Percentiles rank a stretch among this genome's conserved stretches.
phyloP scores from a whole-genome alignment of 2,888 invertebrate genomes.

The Thera britannica region DNA sequence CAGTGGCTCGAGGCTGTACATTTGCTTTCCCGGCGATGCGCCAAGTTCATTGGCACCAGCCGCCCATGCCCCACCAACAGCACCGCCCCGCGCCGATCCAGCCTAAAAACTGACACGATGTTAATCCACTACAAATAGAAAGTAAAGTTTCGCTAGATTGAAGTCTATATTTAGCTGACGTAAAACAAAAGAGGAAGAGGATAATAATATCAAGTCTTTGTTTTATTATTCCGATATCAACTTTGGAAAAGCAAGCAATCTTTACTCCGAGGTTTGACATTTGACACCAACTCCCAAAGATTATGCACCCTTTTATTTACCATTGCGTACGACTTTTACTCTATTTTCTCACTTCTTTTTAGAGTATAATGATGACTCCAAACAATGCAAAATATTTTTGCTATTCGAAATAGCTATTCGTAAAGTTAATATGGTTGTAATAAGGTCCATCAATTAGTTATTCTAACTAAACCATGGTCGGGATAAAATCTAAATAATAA shows the following conservation, averaged over 20 bases:
- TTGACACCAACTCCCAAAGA: neutral
- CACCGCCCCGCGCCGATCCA: constrained; percentile 42
- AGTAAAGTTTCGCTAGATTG: constrained; percentile 68
- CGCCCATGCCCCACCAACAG: constrained; percentile 43
- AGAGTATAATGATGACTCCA: no score
- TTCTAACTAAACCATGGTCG: no score
- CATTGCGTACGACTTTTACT: no score
- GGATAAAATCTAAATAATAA: no score
- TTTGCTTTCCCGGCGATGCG: constrained; percentile 74
- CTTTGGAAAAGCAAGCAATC: neutral
- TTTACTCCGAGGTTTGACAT: neutral
- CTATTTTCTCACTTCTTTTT: no score
- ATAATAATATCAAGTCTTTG: neutral
- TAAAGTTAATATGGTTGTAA: neutral
- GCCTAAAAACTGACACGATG: constrained; percentile 72
- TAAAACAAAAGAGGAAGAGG: neutral
- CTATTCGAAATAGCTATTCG: no score
- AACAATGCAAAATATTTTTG: no score
- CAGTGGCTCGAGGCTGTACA: constrained; percentile 66
- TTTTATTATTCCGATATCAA: neutral
- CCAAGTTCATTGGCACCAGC: constrained; percentile 78
- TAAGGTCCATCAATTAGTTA: neutral
- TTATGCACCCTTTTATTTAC: no score
- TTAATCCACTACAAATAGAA: constrained; percentile 74
- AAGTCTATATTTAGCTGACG: constrained; percentile 60